Percentiles rank a stretch among this genome's conserved stretches.
Conservation (phyloP, 2,797 vertebrate species). For the Sebastes taczanowskii region DNA sequence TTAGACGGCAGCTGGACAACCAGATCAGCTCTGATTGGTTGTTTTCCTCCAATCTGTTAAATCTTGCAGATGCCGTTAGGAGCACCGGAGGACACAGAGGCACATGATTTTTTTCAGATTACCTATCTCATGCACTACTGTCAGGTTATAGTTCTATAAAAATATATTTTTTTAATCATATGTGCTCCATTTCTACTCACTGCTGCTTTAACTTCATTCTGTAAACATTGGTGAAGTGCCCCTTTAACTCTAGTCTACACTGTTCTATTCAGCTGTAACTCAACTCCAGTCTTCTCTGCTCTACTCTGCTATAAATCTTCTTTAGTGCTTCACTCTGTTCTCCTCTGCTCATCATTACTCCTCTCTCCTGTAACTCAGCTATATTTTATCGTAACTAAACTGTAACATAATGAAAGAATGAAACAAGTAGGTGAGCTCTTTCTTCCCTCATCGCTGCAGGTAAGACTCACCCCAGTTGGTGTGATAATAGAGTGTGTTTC, state of each 20-base stretch:
- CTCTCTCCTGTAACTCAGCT: background rate
- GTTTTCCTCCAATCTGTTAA: too few species aligned
- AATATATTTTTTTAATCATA: too few species aligned
- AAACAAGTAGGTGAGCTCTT: constrained; percentile 24
- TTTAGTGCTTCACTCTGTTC: background rate
- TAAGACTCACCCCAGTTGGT: constrained; percentile 51
- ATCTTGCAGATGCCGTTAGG: too few species aligned
- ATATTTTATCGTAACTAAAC: background rate
- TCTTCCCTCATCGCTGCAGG: constrained; percentile 48
- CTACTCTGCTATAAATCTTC: background rate
- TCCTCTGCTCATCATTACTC: background rate
- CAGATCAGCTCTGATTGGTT: too few species aligned
- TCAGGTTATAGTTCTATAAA: too few species aligned
- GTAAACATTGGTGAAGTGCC: background rate
- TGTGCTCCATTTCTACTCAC: too few species aligned
- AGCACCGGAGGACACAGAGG: too few species aligned
- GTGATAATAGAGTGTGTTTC: constrained; percentile 45
- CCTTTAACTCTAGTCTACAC: background rate
- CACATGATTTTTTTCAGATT: too few species aligned
- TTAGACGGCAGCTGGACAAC: too few species aligned
- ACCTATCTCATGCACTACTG: too few species aligned
- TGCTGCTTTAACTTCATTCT: too few species aligned
- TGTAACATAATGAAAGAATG: constrained; percentile 22
- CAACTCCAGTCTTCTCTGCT: background rate
- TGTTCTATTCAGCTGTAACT: background rate